These are phyloP conservation scores for Phoxinus phoxinus DNA, from an alignment of 2,113 vertebrate species.

Conservation along the genomic window DNA sequence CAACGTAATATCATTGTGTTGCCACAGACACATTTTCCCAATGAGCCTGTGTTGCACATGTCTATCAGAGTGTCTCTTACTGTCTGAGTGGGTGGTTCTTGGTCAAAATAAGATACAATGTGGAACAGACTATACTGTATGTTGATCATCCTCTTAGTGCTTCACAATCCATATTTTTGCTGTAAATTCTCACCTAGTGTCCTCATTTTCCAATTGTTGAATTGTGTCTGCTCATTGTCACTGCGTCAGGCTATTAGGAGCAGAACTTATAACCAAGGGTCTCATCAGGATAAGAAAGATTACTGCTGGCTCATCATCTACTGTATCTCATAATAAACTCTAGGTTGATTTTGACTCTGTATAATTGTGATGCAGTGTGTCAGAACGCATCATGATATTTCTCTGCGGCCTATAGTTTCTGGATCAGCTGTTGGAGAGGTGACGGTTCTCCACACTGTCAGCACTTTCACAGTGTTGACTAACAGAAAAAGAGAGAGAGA, in stretches of 20 bases:
- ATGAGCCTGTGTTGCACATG: too few species aligned
- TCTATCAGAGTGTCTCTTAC: not conserved
- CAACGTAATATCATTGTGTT: too few species aligned
- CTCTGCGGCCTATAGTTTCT: not conserved
- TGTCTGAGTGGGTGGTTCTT: not conserved
- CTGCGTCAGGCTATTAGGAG: not conserved
- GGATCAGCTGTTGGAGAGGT: constrained; percentile 25
- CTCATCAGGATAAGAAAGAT: constrained; percentile 35
- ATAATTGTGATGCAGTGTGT: constrained; percentile 10
- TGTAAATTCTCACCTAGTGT: constrained; percentile 20
- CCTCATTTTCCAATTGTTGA: constrained; percentile 34
- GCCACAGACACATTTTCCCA: too few species aligned
- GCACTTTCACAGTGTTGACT: constrained; percentile 20
- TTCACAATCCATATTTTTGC: not conserved
- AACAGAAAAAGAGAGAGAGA: not conserved
- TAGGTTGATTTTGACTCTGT: not conserved
- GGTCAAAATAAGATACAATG: not conserved
- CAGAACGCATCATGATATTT: not conserved
- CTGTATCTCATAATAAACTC: not conserved
- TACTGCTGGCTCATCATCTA: constrained; percentile 32
- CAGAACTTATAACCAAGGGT: constrained; percentile 35
- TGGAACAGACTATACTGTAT: not conserved
- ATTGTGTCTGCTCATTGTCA: constrained; percentile 23
- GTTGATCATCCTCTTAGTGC: not conserved
- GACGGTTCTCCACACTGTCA: constrained; percentile 12